These are phyloP conservation scores for Trachops cirrhosus DNA, from an alignment of 2,797 vertebrate species.

Conservation along the genomic window DNA sequence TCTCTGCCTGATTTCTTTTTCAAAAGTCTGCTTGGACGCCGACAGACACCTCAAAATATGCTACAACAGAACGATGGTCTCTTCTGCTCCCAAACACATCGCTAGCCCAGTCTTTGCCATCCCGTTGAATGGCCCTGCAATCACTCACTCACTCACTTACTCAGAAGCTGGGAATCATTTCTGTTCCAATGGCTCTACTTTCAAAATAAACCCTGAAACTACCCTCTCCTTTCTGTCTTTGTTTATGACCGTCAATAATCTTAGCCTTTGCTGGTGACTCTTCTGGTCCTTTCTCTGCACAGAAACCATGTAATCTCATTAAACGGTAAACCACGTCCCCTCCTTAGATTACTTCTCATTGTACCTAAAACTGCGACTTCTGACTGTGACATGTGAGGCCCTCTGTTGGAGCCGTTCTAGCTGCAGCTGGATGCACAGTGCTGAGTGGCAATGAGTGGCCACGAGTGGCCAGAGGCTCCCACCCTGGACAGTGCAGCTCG, in stretches of 20 bases:
- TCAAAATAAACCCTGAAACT: neutral
- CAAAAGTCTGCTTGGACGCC: neutral
- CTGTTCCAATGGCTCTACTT: neutral
- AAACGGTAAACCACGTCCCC: neutral
- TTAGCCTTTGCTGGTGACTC: neutral
- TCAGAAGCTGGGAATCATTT: neutral
- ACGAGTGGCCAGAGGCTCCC: neutral
- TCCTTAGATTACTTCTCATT: neutral
- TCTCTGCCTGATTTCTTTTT: neutral
- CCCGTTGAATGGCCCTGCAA: neutral
- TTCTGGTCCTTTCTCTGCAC: neutral
- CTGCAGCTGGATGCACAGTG: neutral
- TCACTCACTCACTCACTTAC: neutral
- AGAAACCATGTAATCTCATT: neutral
- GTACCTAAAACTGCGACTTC: neutral
- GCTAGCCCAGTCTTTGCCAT: neutral
- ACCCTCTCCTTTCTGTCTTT: neutral
- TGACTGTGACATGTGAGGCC: neutral
- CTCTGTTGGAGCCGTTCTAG: neutral
- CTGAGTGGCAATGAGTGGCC: neutral
- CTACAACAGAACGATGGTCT: neutral
- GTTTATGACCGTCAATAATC: neutral
- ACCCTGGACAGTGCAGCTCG: rapidly evolving
- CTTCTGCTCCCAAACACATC: neutral
- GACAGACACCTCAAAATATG: neutral